Percentiles rank a stretch among this genome's conserved stretches.
These are phyloP conservation scores for Muntiacus muntjak DNA, from an alignment of 2,113 vertebrate species.

Conservation along the genomic window DNA sequence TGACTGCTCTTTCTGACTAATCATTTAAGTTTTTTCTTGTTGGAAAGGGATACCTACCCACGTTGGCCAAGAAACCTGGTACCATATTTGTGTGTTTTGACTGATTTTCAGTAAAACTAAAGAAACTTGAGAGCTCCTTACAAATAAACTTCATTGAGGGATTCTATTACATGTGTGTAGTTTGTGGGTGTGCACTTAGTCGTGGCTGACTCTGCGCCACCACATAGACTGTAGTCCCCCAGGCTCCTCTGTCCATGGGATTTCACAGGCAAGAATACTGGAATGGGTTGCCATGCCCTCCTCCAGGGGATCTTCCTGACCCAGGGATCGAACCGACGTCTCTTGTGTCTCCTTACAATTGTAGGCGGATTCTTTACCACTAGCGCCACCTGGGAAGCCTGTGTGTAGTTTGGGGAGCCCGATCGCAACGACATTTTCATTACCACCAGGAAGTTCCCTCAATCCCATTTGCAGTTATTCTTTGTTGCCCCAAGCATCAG, in stretches of 20 bases:
- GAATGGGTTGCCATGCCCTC: neutral
- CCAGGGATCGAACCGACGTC: rapidly evolving
- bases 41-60: neutral
- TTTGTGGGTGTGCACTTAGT: neutral
- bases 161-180: neutral
- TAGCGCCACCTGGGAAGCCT: neutral
- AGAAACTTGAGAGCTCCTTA: neutral
- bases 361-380: neutral
- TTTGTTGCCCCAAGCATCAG: neutral
- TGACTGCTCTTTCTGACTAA: neutral
- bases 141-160: neutral
- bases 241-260: neutral
- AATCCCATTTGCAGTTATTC: neutral
- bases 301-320: neutral
- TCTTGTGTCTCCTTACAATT: neutral
- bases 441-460: neutral
- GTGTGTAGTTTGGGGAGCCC: neutral
- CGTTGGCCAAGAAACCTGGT: neutral
- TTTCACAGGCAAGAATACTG: neutral
- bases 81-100: neutral
- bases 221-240: neutral
- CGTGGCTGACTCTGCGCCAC: neutral
- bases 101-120: neutral
- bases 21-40: neutral
- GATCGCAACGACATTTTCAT: neutral